Percentiles rank a stretch among this genome's conserved stretches.
phyloP scores from a whole-genome alignment of 1,140 invertebrate genomes.

The Dufourea novaeangliae region DNA sequence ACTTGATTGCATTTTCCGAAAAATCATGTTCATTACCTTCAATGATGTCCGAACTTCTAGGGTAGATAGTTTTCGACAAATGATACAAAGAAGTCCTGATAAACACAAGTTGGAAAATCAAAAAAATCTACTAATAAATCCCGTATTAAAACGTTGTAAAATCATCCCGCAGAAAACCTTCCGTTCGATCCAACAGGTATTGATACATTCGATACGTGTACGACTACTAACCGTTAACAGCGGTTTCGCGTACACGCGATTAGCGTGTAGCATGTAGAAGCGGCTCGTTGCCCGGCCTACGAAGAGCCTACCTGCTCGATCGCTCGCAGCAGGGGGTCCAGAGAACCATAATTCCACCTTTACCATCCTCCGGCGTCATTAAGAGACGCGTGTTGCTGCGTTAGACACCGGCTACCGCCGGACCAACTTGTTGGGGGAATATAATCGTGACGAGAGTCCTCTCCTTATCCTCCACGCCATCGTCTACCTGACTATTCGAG shows the following conservation, averaged over 20 bases:
- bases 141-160: too few relatives aligned
- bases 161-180: too few relatives aligned
- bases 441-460: conserved; percentile 42
- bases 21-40: too few relatives aligned
- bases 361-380: conserved; percentile 55
- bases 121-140: too few relatives aligned
- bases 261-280: conserved; percentile 48
- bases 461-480: conserved; percentile 53
- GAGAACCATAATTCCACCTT: conserved; percentile 60
- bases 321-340: conserved; percentile 53
- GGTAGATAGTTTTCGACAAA: too few relatives aligned
- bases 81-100: too few relatives aligned
- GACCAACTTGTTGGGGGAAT: conserved; percentile 22
- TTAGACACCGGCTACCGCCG: conserved; percentile 53
- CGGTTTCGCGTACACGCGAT: conserved; percentile 45
- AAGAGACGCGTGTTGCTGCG: conserved; percentile 58
- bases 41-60: too few relatives aligned
- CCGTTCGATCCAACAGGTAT: not conserved
- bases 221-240: conserved; percentile 15
- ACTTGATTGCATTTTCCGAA: too few relatives aligned
- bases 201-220: not conserved
- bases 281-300: conserved; percentile 42
- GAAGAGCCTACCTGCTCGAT: conserved; percentile 59
- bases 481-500: conserved; percentile 51
- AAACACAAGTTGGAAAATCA: too few relatives aligned